Conservation (phyloP, 2,113 vertebrate genomes). For the Cathartes aura region DNA sequence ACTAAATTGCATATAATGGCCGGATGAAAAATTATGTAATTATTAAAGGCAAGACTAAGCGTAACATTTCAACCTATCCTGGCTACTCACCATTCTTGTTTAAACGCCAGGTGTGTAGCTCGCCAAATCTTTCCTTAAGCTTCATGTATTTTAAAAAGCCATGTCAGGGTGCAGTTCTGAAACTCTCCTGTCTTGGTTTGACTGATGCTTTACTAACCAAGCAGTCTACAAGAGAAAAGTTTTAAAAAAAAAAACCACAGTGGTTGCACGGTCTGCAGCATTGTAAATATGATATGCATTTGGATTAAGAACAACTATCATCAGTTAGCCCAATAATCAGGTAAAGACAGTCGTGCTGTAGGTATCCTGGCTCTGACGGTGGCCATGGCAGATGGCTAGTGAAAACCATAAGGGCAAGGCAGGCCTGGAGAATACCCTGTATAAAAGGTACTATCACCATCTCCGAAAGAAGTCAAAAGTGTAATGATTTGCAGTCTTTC, state of each 20-base stretch:
- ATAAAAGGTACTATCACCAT: background rate
- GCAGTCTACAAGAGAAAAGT: background rate
- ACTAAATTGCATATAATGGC: background rate
- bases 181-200: background rate
- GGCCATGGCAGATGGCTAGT: background rate
- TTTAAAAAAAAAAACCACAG: background rate
- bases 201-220: conserved; percentile 7
- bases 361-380: background rate
- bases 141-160: background rate
- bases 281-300: background rate
- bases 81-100: background rate
- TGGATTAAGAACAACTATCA: background rate
- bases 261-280: background rate
- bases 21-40: conserved; percentile 12
- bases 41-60: conserved; percentile 10
- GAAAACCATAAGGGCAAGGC: background rate
- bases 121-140: background rate
- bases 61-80: background rate
- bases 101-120: background rate
- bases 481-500: background rate
- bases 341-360: background rate
- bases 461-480: background rate
- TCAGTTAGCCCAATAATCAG: background rate
- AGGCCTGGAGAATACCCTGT: background rate
- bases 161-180: background rate